Base-by-base conservation (phyloP, 2,113 vertebrate genomes). In the Melanerpes formicivorus region DNA sequence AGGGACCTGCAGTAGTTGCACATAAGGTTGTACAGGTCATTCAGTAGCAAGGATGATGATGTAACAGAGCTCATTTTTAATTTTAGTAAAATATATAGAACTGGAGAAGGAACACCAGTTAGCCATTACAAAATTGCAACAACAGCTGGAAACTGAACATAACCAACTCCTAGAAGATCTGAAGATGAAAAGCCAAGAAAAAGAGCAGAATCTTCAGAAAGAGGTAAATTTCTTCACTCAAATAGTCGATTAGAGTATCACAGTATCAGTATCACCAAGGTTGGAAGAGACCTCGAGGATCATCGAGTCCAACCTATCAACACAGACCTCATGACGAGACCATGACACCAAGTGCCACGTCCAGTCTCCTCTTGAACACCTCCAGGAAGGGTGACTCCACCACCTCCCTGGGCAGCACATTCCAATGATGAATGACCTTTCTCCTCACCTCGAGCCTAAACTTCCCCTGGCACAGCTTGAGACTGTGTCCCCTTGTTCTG, bases 71-170 rank as follows among this genome's bases (percentile, higher is more conserved):
- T 85, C 0, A 58, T n/a, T 88, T 96, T 93, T 78, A 13, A 78
- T 95, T 94, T 69, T 73, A 97, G 95, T 70, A 19, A 90, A 91
- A 74, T 80, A 48, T 73, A 65, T 97, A 79, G 97, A 98, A 8
- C 75, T 98, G 91, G 97, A 98, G 80, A 94, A 92, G 5, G 97
- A 97, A 14, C 97, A 98, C 18, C 97, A 97, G 10, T 58, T 81
- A 11, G 86, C 96, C 21, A 80, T 98, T 60, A 82, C 90, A 87
- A 95, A 97, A 32, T 44, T 97, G 8, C 85, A 64, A 10, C 91
- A 96, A 22, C 85, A 97, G 30, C 82, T 98, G 54, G 98, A 97
- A 90, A 63, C 95, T 17, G 96, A 98, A 37, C 95, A 91, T 73
- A 80, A 81, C 10, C 93, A 91, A 48, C 90, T 96, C 42, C 69